phyloP scores from a whole-genome alignment of 2,797 vertebrate species.

The Megaceryle alcyon region DNA sequence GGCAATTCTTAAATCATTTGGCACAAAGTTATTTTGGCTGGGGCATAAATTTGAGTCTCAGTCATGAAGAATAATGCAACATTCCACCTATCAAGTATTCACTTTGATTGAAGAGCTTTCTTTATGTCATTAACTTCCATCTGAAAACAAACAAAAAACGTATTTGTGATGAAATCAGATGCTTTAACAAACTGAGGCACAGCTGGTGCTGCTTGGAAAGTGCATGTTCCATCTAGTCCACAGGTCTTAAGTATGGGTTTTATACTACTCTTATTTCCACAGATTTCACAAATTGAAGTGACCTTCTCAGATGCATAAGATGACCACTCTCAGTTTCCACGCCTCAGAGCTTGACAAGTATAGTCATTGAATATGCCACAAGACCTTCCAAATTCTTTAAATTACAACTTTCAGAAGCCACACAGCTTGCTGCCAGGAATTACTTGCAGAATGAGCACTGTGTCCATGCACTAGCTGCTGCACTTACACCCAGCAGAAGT shows the following conservation, averaged over 20 bases:
- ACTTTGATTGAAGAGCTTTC: conserved; percentile 94
- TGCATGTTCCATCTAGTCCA: background rate
- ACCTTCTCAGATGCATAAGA: background rate
- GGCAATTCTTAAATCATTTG: conserved; percentile 89
- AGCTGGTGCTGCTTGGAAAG: background rate
- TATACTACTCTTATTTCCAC: background rate
- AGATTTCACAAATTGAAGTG: background rate
- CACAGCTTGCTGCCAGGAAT: background rate
- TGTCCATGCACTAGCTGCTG: background rate
- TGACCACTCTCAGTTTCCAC: background rate
- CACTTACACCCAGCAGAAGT: background rate
- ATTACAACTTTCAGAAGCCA: background rate
- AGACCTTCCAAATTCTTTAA: background rate
- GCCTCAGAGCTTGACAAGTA: background rate
- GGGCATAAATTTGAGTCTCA: conserved; percentile 79
- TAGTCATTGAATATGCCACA: background rate
- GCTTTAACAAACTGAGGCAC: background rate
- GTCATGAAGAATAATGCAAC: conserved; percentile 78
- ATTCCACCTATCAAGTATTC: conserved; percentile 78
- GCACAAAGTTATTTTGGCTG: conserved; percentile 92
- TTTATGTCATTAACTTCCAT: conserved; percentile 98
- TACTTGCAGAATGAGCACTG: background rate
- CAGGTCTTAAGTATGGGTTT: accelerated
- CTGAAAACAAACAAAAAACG: conserved; percentile 73
- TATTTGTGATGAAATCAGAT: background rate